Conservation (phyloP, 2,888 invertebrate species). For the Diploptera punctata region DNA sequence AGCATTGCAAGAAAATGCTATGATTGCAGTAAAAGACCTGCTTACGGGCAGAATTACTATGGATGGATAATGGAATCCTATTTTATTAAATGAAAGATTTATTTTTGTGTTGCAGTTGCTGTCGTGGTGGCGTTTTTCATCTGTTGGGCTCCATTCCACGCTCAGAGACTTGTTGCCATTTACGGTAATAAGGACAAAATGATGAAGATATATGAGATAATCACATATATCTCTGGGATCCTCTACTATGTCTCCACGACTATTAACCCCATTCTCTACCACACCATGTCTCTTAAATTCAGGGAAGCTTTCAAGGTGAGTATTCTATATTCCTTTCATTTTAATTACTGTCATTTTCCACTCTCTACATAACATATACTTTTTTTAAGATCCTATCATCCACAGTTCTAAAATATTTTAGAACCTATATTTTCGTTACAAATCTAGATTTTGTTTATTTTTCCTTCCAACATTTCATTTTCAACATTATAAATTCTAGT, state of each 20-base stretch:
- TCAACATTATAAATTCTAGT: no score
- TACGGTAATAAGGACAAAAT: constrained; percentile 64
- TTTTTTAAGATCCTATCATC: no score
- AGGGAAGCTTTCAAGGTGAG: constrained; percentile 56
- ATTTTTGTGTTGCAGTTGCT: constrained; percentile 73
- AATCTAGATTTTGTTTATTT: no score
- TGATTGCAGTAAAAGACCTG: no score
- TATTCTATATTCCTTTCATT: neutral
- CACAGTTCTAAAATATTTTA: no score
- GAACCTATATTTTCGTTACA: no score
- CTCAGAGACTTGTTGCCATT: constrained; percentile 83
- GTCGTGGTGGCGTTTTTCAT: constrained; percentile 90
- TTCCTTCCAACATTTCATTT: no score
- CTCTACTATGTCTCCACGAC: constrained; percentile 59
- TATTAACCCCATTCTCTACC: constrained; percentile 60
- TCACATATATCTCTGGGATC: constrained; percentile 58
- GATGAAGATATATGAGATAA: constrained; percentile 49
- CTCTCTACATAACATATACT: neutral
- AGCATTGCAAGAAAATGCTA: no score
- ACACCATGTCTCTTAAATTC: constrained; percentile 59
- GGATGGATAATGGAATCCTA: no score
- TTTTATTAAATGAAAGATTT: no score
- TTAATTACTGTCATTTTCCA: neutral
- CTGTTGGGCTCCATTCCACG: constrained; percentile 94
- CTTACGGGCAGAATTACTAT: no score